These are phyloP conservation scores for Melanotaenia parkinsoni DNA, from an alignment of 2,797 vertebrate species.

Conservation along the genomic window DNA sequence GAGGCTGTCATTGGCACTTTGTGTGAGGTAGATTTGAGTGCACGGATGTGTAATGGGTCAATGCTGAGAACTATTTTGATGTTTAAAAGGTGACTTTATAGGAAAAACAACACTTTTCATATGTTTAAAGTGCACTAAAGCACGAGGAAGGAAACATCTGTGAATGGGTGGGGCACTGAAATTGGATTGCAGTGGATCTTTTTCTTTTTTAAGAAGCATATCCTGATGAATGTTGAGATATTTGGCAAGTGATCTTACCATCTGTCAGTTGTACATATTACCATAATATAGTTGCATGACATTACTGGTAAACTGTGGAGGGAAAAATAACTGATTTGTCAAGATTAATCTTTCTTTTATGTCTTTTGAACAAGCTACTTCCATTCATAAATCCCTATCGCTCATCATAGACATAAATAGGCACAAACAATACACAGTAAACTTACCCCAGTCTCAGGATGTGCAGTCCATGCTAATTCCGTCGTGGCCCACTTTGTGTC, in stretches of 20 bases:
- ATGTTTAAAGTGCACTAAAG: conserved; percentile 28
- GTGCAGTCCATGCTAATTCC: conserved; percentile 95
- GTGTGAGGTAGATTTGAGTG: conserved; percentile 65
- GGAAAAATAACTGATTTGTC: background rate
- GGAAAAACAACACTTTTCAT: conserved; percentile 23
- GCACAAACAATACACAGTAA: conserved; percentile 5
- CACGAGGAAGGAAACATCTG: conserved; percentile 46
- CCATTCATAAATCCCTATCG: conserved; percentile 2
- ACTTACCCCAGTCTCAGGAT: conserved; percentile 97
- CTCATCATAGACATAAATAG: background rate
- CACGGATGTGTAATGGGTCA: conserved; percentile 48
- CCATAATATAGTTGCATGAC: background rate
- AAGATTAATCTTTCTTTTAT: background rate
- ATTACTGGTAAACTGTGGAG: background rate
- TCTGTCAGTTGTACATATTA: background rate
- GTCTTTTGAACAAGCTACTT: background rate
- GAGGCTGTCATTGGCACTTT: conserved; percentile 70
- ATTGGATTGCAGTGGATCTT: conserved; percentile 56
- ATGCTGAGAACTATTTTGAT: conserved; percentile 50
- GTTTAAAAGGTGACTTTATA: conserved; percentile 35
- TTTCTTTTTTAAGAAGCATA: conserved; percentile 43
- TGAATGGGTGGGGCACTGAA: conserved; percentile 44
- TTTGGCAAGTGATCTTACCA: conserved; percentile 3
- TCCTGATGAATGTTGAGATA: conserved; percentile 45
- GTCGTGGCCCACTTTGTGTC: conserved; percentile 98